These are phyloP conservation scores for Protosalanx chinensis DNA, from an alignment of 2,797 vertebrate species.

Conservation along the genomic window DNA sequence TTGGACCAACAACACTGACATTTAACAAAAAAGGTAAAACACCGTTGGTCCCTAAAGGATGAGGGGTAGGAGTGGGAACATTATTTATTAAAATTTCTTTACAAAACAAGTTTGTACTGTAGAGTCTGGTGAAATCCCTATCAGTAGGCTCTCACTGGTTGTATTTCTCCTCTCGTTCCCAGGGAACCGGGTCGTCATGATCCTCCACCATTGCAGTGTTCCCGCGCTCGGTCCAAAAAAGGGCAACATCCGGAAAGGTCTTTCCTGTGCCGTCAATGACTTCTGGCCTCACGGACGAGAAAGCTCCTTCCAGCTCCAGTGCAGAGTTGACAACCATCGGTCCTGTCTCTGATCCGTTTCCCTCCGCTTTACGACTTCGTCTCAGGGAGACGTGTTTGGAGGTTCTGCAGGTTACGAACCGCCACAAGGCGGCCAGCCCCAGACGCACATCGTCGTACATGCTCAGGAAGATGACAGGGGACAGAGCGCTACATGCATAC, in stretches of 20 bases:
- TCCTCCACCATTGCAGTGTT: constrained; percentile 68
- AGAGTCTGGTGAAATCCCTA: neutral
- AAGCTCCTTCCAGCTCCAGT: constrained; percentile 22
- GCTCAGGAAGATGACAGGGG: constrained; percentile 70
- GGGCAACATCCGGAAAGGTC: constrained; percentile 76
- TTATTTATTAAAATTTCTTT: too few relatives aligned
- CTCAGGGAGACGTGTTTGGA: constrained; percentile 11
- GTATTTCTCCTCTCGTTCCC: constrained; percentile 74
- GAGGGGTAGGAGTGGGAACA: too few relatives aligned
- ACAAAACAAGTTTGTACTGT: neutral
- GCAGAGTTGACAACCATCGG: constrained; percentile 47
- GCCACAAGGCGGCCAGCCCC: constrained; percentile 61
- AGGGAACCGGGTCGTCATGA: constrained; percentile 77
- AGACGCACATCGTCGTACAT: constrained; percentile 75
- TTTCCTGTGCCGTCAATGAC: constrained; percentile 49
- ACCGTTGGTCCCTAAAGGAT: too few relatives aligned
- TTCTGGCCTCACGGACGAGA: constrained; percentile 24
- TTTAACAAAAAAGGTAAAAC: too few relatives aligned
- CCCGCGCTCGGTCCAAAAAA: constrained; percentile 80
- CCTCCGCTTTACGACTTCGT: constrained; percentile 48
- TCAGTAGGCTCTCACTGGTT: neutral
- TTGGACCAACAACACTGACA: too few relatives aligned
- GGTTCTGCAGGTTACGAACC: constrained; percentile 47
- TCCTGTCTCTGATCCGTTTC: constrained; percentile 56
- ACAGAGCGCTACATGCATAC: constrained; percentile 70